Evolutionary conservation across 1,140 invertebrate species (phyloP).

Genomic region (Zaprionus davidi): DNA sequence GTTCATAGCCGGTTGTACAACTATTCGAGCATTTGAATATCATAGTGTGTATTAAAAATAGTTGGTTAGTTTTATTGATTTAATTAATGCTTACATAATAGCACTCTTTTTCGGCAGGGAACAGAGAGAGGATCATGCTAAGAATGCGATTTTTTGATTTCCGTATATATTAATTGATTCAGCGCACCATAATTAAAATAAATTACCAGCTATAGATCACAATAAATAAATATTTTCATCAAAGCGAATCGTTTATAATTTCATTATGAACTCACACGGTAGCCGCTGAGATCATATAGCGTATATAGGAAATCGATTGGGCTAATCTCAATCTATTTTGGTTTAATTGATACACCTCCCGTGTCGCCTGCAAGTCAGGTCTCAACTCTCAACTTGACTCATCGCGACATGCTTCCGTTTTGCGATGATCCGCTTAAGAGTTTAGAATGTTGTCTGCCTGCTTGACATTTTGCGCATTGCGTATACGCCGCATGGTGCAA

Average conservation of each 20-base stretch:
- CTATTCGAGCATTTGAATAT: slow-evolving; percentile 45
- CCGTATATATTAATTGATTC: slow-evolving; percentile 60
- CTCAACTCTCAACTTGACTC: slow-evolving; percentile 4
- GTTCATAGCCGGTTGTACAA: slow-evolving; percentile 37
- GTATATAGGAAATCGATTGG: slow-evolving; percentile 59
- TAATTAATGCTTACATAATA: slow-evolving; percentile 72
- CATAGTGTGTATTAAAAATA: slow-evolving; percentile 48
- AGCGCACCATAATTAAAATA: slow-evolving; percentile 62
- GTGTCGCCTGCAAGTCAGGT: slow-evolving; percentile 6
- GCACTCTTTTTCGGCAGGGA: slow-evolving; percentile 18
- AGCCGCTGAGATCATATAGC: slow-evolving; percentile 63
- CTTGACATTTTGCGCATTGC: slow-evolving; percentile 46
- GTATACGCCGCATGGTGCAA: slow-evolving; percentile 37
- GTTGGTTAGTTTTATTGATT: slow-evolving; percentile 71
- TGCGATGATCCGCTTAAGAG: slow-evolving; percentile 58
- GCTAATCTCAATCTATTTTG: slow-evolving; percentile 33
- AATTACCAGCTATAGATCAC: slow-evolving; percentile 60
- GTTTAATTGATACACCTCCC: slow-evolving; percentile 64
- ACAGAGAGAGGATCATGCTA: not conserved
- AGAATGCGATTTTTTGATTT: slow-evolving; percentile 58
- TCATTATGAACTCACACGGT: slow-evolving; percentile 68
- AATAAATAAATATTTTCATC: slow-evolving; percentile 55
- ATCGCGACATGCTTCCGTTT: slow-evolving; percentile 68
- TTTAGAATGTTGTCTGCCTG: slow-evolving; percentile 24
- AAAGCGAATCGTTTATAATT: slow-evolving; percentile 46